Base-by-base conservation (phyloP, 2,888 invertebrate genomes). In the Byasa hedistus region DNA sequence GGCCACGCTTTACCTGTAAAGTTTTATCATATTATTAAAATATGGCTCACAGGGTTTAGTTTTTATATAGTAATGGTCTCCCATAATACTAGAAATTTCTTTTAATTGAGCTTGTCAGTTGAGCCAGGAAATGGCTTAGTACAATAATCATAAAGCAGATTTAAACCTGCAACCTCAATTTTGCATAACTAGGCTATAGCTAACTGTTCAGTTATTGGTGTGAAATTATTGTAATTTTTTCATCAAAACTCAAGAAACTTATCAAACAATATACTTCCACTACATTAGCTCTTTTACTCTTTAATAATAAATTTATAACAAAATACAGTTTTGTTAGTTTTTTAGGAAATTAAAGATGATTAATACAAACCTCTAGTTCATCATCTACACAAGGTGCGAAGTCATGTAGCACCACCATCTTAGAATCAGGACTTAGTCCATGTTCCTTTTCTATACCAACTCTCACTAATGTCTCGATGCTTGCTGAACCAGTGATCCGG, bases 321-420 rank as follows among this genome's bases (percentile, higher is more conserved):
- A 15, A 44, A 17, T 17, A 44, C 19, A 17, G 3, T 19, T 17
- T 44, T 17, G 4, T 19, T 1, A 44, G 12, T 3, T 44, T 2
- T 44, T 44, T 19, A 44, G 4, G 19, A 15, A 44, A 44, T 15
- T 44, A 17, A 44, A 44, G 44, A 44, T 15, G 19, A 15, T 39
- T 7, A 7, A 5, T 21, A 60, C 92, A 92, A 62, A 96, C 96
- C 92, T 97, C 96, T 57, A 98, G 91, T 82, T 98, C 98, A 86
- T 98, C 98, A 82, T 98, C 98, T 1, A 98, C 98, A 82, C 98
- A 98, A 0, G 98, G 98, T 19, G 96, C 96, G 83, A 98, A 98
- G 83, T 98, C 98, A 83, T 98, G 98, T 15, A 98, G 91, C 51
- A 98, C 98, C 69, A 98, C 96, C 97, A 98, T 98, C 92, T 98